These are phyloP conservation scores for Rapana venosa DNA, from an alignment of 2,888 invertebrate genomes.

Conservation along the genomic window DNA sequence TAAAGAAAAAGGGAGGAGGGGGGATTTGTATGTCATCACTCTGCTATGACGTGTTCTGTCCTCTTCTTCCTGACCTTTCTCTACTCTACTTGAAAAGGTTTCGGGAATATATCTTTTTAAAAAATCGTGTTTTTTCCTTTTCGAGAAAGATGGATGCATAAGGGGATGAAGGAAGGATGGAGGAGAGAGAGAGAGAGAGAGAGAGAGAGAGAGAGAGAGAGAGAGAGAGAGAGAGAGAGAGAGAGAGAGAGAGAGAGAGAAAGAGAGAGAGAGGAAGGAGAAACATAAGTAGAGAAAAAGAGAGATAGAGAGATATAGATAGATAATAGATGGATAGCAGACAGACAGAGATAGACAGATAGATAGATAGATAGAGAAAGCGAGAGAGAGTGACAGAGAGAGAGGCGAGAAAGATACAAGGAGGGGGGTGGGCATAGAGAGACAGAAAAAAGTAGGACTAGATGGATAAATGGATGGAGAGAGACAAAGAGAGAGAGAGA, in stretches of 20 bases:
- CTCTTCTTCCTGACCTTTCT: too few relatives aligned
- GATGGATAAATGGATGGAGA: too few relatives aligned
- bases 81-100: neutral
- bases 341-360: neutral
- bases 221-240: slow-evolving; percentile 1
- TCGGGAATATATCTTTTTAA: neutral
- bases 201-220: neutral
- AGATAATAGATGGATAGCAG: neutral
- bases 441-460: too few relatives aligned
- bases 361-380: neutral
- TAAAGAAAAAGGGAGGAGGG: too few relatives aligned
- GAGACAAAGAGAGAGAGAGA: too few relatives aligned
- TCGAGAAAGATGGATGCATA: neutral
- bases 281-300: neutral
- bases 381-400: too few relatives aligned
- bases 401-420: too few relatives aligned
- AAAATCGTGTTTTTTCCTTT: neutral
- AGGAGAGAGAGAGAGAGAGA: neutral
- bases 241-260: neutral
- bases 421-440: too few relatives aligned
- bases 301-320: too few relatives aligned
- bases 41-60: neutral
- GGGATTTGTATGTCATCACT: neutral
- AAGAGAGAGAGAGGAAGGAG: neutral
- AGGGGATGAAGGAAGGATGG: neutral